A percentile compares a stretch with the other conserved stretches of the same genome.
These are phyloP conservation scores for Rosalia funebris DNA, from an alignment of 2,888 invertebrate genomes.

Conservation along the genomic window DNA sequence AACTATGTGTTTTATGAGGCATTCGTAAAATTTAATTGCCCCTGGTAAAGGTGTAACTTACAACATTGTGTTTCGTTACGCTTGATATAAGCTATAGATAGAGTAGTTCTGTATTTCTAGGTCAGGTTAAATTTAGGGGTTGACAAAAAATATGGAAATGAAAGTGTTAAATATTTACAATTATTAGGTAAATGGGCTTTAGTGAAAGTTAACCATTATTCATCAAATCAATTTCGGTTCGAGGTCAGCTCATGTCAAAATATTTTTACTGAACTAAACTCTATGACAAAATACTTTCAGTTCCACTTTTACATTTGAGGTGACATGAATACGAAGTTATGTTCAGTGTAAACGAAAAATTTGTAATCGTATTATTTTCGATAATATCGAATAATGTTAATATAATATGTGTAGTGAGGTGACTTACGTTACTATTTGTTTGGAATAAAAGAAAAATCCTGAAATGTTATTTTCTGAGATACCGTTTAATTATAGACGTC, in stretches of 20 bases:
- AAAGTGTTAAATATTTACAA: conserved; percentile 36
- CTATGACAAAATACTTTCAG: conserved; percentile 33
- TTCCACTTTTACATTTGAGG: conserved; percentile 6
- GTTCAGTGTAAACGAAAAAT: too few species aligned
- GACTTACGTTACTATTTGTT: too few species aligned
- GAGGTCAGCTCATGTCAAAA: conserved; percentile 28
- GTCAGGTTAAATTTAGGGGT: conserved; percentile 11
- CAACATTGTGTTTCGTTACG: conserved; percentile 12
- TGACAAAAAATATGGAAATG: conserved; percentile 30
- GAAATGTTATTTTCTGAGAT: too few species aligned
- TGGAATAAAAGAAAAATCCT: too few species aligned
- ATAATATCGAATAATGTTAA: too few species aligned
- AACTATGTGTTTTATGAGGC: conserved; percentile 3
- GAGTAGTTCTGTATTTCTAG: conserved; percentile 14
- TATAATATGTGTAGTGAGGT: too few species aligned
- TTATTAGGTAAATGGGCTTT: conserved; percentile 12
- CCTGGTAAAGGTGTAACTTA: conserved; percentile 11
- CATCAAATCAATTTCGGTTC: conserved; percentile 31
- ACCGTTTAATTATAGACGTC: too few species aligned
- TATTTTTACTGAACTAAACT: conserved; percentile 29
- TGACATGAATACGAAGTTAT: not conserved
- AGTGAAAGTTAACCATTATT: conserved; percentile 28
- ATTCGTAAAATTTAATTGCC: conserved; percentile 20
- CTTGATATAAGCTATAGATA: conserved; percentile 6
- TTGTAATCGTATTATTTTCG: too few species aligned